Base-by-base conservation (phyloP, 2,797 vertebrate species). In the Anguilla megastoma region DNA sequence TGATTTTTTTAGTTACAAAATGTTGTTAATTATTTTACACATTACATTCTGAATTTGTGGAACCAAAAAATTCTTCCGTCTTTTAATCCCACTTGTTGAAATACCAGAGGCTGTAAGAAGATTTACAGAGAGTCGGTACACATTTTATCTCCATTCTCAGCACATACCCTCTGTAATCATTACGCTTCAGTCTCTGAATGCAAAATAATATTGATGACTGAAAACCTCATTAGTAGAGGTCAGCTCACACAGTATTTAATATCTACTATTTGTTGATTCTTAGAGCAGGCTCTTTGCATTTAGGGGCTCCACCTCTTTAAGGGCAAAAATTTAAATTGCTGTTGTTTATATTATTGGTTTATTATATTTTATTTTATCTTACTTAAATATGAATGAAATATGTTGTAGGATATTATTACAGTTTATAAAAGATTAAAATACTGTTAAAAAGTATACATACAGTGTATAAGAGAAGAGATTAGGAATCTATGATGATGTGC, bases 11-110 rank as follows among this genome's bases (percentile, higher is more conserved):
- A 30, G 16, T 8, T 50, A n/a, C 8, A 50, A 82, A 82, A 48
- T 82, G 74, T 41, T 5, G 41, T 48, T 50, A 4, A 21, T 50
- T 50, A 50, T 48, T 24, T 50, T 50, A 50, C 0, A 3, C 30
- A 54, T 84, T 21, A 36, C 24, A 56, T 30, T 84, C 50, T 56
- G 4, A 56, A 16, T 30, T 18, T 21, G 24, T 30, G 27, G 10
- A 27, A 85, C 30, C 3, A 52, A 30, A 33, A 52, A 84, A 58
- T 54, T 84, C 10, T 50, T 56, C 74, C 24, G 45, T 56, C 18
- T 27, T 24, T 83, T 48, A 63, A 45, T 87, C 45, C 24, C 27
- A 63, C 56, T 87, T 87, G 7, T 63, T 87, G 54, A 63, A 27
- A 45, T 45, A 66, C 58, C 56, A 41, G 24, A 84, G 48, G 58